phyloP scores from a whole-genome alignment of 2,113 vertebrate genomes.

The Aspidoscelis tigris region DNA sequence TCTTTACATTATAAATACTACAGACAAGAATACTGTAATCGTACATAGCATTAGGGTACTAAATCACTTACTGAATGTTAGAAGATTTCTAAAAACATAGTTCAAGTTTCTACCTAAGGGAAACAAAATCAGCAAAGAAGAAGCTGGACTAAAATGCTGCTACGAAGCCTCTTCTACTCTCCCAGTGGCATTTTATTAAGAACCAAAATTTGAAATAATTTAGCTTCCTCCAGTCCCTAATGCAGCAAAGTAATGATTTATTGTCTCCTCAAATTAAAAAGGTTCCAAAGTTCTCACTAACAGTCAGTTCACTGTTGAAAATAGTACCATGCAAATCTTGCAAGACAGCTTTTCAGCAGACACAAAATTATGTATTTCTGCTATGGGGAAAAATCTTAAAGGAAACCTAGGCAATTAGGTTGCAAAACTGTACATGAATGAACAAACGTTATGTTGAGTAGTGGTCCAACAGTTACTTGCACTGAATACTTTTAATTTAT shows the following conservation, averaged over 20 bases:
- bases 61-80: constrained; percentile 82
- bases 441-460: constrained; percentile 74
- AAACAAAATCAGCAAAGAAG: constrained; percentile 78
- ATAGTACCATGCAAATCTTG: constrained; percentile 88
- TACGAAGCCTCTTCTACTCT: constrained; percentile 57
- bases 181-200: constrained; percentile 65
- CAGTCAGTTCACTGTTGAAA: constrained; percentile 84
- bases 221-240: constrained; percentile 71
- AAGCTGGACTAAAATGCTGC: constrained; percentile 45
- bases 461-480: constrained; percentile 78
- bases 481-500: constrained; percentile 86
- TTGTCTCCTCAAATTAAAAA: constrained; percentile 69
- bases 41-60: constrained; percentile 85
- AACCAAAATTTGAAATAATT: constrained; percentile 66
- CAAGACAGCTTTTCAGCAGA: constrained; percentile 88
- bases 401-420: constrained; percentile 74
- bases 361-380: constrained; percentile 81
- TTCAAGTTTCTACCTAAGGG: constrained; percentile 89
- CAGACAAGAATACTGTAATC: constrained; percentile 89
- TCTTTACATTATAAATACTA: constrained; percentile 98
- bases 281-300: constrained; percentile 71
- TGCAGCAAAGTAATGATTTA: constrained; percentile 71
- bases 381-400: constrained; percentile 72
- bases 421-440: constrained; percentile 80
- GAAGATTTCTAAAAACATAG: constrained; percentile 87